Percentiles rank a stretch among this genome's conserved stretches.
phyloP scores from a whole-genome alignment of 2,888 invertebrate species.

The Pyrrhosoma nymphula region DNA sequence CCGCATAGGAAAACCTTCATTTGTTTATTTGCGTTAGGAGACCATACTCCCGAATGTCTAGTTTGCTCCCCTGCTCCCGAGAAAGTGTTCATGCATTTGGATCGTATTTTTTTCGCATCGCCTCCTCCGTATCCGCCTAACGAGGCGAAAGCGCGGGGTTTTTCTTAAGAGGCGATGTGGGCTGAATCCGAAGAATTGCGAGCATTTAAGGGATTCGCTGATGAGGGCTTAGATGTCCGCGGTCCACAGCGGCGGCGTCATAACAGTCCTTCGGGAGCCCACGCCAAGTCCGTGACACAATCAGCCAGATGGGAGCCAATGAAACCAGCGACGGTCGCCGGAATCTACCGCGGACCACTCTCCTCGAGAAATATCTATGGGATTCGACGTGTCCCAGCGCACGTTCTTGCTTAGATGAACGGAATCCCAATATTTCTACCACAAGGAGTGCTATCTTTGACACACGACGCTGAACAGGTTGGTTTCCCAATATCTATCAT shows the following conservation, averaged over 20 bases:
- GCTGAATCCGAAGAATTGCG: no score
- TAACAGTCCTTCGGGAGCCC: neutral
- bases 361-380: neutral
- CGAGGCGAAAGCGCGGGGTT: neutral
- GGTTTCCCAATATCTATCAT: no score
- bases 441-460: no score
- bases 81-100: no score
- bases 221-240: neutral
- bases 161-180: no score
- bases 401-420: neutral
- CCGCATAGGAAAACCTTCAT: neutral
- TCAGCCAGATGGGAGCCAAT: slow-evolving; percentile 1
- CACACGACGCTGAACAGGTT: no score
- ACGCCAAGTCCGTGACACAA: neutral
- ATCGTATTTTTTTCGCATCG: neutral
- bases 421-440: neutral
- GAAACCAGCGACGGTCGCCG: neutral
- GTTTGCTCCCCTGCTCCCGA: neutral
- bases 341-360: neutral
- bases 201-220: neutral
- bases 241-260: neutral
- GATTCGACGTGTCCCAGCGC: neutral
- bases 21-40: neutral
- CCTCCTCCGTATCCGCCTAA: no score
- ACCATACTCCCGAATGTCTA: neutral